Conservation (phyloP, 1,140 invertebrate genomes). For the Nebria ingens region DNA sequence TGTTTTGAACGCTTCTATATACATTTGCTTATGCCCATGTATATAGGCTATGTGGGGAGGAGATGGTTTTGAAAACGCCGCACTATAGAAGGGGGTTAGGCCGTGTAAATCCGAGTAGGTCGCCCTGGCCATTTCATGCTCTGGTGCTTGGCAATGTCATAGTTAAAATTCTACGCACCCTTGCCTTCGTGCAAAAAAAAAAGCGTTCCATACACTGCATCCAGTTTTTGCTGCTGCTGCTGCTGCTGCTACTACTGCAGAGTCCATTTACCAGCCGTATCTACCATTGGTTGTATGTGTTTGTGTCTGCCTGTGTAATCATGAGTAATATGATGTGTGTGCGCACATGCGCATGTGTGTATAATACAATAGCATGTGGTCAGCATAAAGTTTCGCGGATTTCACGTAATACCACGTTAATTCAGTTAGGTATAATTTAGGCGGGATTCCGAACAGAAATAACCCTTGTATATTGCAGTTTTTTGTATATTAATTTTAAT, state of each 20-base stretch:
- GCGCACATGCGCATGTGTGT: no score
- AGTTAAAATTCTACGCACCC: constrained; percentile 1
- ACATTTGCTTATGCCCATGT: background rate
- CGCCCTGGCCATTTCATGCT: constrained; percentile 4
- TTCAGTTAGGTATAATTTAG: background rate
- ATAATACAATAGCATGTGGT: background rate
- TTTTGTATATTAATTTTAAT: background rate
- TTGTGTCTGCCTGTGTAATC: background rate
- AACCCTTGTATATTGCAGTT: background rate
- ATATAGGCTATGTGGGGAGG: background rate
- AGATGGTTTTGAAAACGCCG: background rate
- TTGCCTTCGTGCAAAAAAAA: background rate
- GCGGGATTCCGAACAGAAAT: background rate
- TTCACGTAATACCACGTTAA: background rate
- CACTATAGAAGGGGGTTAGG: background rate
- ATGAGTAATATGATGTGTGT: background rate
- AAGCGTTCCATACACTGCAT: background rate
- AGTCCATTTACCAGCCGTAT: no score
- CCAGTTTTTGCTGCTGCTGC: background rate
- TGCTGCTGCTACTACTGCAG: no score
- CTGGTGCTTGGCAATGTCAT: constrained; percentile 2
- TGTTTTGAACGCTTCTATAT: background rate
- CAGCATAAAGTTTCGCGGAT: background rate
- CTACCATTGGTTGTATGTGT: no score
- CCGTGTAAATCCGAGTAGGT: background rate